Percentiles rank a stretch among this genome's conserved stretches.
Conservation (phyloP, 2,888 invertebrate genomes). For the Trimorus sp. region DNA sequence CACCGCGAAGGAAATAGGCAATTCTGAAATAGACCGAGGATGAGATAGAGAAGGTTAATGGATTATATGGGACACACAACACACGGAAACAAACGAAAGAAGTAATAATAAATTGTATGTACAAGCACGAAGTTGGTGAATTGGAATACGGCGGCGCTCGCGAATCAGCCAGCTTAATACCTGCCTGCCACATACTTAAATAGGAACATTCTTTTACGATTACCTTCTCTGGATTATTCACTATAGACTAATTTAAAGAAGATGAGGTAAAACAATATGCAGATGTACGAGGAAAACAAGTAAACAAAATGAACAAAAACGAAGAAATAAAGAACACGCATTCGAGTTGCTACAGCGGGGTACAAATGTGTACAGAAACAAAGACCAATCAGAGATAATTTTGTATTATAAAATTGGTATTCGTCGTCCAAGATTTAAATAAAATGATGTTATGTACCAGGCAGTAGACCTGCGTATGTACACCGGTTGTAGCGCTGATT, state of each 20-base stretch:
- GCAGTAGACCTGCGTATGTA: conserved; percentile 68
- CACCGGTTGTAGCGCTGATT: conserved; percentile 74
- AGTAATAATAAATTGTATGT: conserved; percentile 2
- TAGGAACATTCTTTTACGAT: conserved; percentile 73
- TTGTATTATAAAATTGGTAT: conserved; percentile 73
- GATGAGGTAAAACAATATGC: conserved; percentile 33
- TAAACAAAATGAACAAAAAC: conserved; percentile 24
- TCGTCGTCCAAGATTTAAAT: conserved; percentile 70
- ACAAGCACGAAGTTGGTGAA: conserved; percentile 29
- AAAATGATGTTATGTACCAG: conserved; percentile 68
- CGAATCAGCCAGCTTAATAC: conserved; percentile 79
- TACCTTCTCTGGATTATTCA: conserved; percentile 73
- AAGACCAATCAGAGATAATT: conserved; percentile 69
- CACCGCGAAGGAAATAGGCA: conserved; percentile 25
- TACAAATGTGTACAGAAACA: conserved; percentile 73
- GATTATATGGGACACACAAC: neutral
- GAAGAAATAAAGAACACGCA: conserved; percentile 45
- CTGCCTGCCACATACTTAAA: conserved; percentile 77
- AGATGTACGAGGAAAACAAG: conserved; percentile 18
- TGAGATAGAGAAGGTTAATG: neutral
- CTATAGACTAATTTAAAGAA: conserved; percentile 71
- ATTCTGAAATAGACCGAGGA: neutral
- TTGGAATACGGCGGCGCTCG: conserved; percentile 49
- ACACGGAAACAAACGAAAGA: neutral
- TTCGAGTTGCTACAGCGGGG: conserved; percentile 70